phyloP scores from a whole-genome alignment of 2,797 vertebrate species.

The Rachycentron canadum region DNA sequence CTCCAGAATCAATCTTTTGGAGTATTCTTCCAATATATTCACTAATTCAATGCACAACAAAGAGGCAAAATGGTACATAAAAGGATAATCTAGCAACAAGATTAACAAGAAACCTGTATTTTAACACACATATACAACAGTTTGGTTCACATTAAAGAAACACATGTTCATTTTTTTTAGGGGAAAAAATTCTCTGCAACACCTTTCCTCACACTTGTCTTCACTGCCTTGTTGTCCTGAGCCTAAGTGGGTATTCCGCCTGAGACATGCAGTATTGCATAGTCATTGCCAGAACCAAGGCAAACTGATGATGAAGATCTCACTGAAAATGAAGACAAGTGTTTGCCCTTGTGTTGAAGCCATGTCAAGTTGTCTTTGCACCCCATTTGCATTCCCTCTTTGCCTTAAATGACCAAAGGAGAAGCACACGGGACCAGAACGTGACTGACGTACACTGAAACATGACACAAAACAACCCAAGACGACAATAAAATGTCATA shows the following conservation, averaged over 20 bases:
- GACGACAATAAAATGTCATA: conserved; percentile 17
- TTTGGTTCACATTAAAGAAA: conserved; percentile 18
- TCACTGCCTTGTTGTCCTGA: conserved; percentile 71
- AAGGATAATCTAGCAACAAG: neutral
- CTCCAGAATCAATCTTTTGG: conserved; percentile 32
- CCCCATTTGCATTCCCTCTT: conserved; percentile 65
- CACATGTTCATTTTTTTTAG: neutral
- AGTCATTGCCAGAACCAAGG: conserved; percentile 14
- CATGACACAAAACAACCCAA: conserved; percentile 15
- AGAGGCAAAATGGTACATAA: conserved; percentile 13
- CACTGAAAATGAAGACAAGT: conserved; percentile 17
- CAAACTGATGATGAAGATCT: conserved; percentile 20
- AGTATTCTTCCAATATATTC: conserved; percentile 31
- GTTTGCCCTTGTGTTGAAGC: conserved; percentile 49
- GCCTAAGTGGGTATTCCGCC: conserved; percentile 35
- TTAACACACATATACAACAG: neutral
- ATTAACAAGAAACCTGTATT: neutral
- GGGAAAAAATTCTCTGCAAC: conserved; percentile 14
- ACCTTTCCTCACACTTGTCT: conserved; percentile 34
- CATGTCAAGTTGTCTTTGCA: conserved; percentile 45
- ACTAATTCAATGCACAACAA: conserved; percentile 29
- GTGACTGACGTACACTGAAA: neutral
- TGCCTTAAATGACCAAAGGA: conserved; percentile 79
- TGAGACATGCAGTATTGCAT: conserved; percentile 39
- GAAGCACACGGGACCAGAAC: conserved; percentile 51